A percentile compares a stretch with the other conserved stretches of the same genome.
Conservation (phyloP, 2,888 invertebrate genomes). For the Cheilosia impressa region DNA sequence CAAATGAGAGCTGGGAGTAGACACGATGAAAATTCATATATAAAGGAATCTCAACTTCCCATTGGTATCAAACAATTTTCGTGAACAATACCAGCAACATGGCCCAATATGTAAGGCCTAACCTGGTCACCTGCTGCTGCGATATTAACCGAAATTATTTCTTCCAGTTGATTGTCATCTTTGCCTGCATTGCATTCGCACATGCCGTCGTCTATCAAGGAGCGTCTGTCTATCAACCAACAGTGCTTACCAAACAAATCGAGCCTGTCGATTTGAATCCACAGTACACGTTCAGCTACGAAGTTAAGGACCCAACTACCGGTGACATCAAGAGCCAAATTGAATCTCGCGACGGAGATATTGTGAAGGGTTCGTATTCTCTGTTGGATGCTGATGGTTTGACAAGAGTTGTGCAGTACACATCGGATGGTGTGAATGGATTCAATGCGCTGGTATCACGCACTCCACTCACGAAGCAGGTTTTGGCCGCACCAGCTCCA, state of each 20-base stretch:
- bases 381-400: slow-evolving; percentile 85
- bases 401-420: slow-evolving; percentile 84
- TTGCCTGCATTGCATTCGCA: slow-evolving; percentile 29
- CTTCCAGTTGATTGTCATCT: slow-evolving; percentile 23
- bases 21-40: slow-evolving; percentile 27
- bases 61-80: slow-evolving; percentile 46
- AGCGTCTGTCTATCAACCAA: slow-evolving; percentile 18
- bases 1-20: too few relatives aligned
- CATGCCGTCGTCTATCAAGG: slow-evolving; percentile 7
- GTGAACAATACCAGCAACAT: slow-evolving; percentile 53
- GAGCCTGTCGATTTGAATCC: slow-evolving; percentile 70
- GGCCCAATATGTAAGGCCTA: slow-evolving; percentile 36
- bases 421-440: slow-evolving; percentile 73
- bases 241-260: slow-evolving; percentile 46
- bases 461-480: slow-evolving; percentile 75
- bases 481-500: slow-evolving; percentile 37
- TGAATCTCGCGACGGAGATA: slow-evolving; percentile 84
- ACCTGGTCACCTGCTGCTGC: too few relatives aligned
- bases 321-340: slow-evolving; percentile 84
- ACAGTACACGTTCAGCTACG: slow-evolving; percentile 82
- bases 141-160: not conserved
- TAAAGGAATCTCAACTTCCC: slow-evolving; percentile 29
- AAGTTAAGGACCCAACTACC: slow-evolving; percentile 83
- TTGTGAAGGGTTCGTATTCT: slow-evolving; percentile 84
- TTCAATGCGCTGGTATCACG: slow-evolving; percentile 59